A percentile compares a stretch with the other conserved stretches of the same genome.
These are phyloP conservation scores for Rhamnusium bicolor DNA, from an alignment of 2,888 invertebrate species.

Conservation along the genomic window DNA sequence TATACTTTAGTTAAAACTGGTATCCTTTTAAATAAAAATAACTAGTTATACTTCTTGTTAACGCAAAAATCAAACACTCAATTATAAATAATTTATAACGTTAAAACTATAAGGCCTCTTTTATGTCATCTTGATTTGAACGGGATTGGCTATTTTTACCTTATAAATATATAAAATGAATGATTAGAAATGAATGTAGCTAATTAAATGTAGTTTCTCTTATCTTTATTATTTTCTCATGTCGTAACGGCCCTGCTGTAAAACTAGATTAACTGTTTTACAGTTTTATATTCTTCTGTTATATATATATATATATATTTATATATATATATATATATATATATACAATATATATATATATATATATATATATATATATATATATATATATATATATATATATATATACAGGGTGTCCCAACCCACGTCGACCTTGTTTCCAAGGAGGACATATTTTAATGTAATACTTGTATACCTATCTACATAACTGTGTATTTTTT, in stretches of 20 bases:
- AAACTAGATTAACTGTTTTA: neutral
- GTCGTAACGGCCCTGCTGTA: neutral
- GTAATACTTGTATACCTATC: no score
- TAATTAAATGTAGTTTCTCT: slow-evolving; percentile 3
- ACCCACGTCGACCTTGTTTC: no score
- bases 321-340: no score
- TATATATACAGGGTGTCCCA: no score
- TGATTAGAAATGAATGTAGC: neutral
- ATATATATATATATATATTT: no score
- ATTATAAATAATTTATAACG: slow-evolving; percentile 40
- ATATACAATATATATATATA: no score
- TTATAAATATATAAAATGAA: neutral
- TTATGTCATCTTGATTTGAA: slow-evolving; percentile 30
- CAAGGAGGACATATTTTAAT: no score
- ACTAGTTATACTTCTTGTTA: slow-evolving; percentile 31
- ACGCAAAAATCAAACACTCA: slow-evolving; percentile 36
- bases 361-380: no score
- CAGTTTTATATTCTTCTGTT: no score
- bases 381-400: no score
- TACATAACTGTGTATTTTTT: no score
- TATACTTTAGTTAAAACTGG: slow-evolving; percentile 27
- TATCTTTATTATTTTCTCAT: neutral
- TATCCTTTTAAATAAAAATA: slow-evolving; percentile 32
- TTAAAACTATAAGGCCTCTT: slow-evolving; percentile 26
- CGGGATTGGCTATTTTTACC: slow-evolving; percentile 11